Base-by-base conservation (phyloP, 2,113 vertebrate genomes). In the Eolophus roseicapilla region DNA sequence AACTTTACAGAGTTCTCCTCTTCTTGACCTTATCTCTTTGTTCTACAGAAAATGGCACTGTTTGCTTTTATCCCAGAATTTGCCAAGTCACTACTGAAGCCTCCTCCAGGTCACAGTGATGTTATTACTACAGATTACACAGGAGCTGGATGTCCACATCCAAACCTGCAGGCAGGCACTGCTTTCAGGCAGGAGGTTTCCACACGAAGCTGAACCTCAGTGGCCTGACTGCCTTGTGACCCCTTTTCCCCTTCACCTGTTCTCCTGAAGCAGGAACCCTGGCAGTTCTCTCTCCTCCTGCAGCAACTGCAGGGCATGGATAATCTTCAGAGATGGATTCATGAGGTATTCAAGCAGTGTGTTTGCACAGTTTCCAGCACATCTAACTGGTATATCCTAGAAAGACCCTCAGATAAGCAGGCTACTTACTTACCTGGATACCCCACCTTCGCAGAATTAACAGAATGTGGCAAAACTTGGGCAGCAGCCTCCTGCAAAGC, bases 231-330 rank as follows among this genome's bases (percentile, higher is more conserved):
- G 52, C 71, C 28, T 13, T 11, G 59, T 5, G n/a, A 57, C 1
- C 13, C 55, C 8, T 43, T 16, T 16, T 57, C 11, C 10, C 41
- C 27, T 70, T 35, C 16, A 17, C 3, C 10, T 37, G 39, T 31
- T 33, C 49, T 41, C 68, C 74, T 16, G 17, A 17, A 65, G 31
- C n/a, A 83, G 49, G 12, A 88, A 6, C 29, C 28, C 21, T 17
- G 43, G 28, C 28, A 52, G 41, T 0, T 65, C 31, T 18, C 52
- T 43, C 27, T 39, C 24, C 53, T 62, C n/a, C 50, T 3, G 16
- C 47, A 68, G 28, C 0, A 0, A 43, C 17, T 4, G 18, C 35
- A 65, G 53, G 14, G 6, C 55, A 31, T 1, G 53, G 68, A 55
- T 37, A 33, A 57, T 17, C 17, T 92, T 69, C 71, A 81, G 79